Percentiles rank a stretch among this genome's conserved stretches.
These are phyloP conservation scores for Phalanger gymnotis DNA, from an alignment of 2,797 vertebrate species.

Conservation along the genomic window DNA sequence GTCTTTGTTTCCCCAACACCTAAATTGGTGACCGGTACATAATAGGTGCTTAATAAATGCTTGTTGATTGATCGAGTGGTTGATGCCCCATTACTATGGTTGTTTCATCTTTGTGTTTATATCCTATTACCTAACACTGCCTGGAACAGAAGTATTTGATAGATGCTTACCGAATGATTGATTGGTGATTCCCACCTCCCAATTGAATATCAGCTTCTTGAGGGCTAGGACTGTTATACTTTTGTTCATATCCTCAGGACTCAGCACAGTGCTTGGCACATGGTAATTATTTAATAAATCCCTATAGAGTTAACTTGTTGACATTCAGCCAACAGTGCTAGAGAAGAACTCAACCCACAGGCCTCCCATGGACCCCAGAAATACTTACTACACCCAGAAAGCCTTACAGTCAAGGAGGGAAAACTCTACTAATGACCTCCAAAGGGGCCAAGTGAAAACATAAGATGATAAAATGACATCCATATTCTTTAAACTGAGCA, in stretches of 20 bases:
- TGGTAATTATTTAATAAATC: neutral
- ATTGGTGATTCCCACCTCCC: neutral
- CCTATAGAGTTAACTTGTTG: neutral
- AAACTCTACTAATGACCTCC: neutral
- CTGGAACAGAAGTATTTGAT: neutral
- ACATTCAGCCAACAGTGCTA: neutral
- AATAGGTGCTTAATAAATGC: neutral
- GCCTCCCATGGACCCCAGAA: neutral
- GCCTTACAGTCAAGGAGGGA: neutral
- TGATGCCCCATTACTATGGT: neutral
- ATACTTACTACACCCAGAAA: neutral
- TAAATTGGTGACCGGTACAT: neutral
- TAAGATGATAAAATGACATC: neutral
- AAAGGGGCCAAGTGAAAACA: rapidly evolving
- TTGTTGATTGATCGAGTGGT: neutral
- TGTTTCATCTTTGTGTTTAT: neutral
- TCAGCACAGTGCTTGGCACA: neutral
- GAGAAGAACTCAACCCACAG: neutral
- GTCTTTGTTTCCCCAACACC: neutral
- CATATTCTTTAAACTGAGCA: neutral
- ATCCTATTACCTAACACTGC: neutral
- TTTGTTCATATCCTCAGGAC: neutral
- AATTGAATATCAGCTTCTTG: neutral
- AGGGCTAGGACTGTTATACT: neutral
- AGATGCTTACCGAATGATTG: neutral